A percentile compares a stretch with the other conserved stretches of the same genome.
Evolutionary conservation across 1,140 invertebrate genomes (phyloP).

Genomic region (Cotesia typhae): DNA sequence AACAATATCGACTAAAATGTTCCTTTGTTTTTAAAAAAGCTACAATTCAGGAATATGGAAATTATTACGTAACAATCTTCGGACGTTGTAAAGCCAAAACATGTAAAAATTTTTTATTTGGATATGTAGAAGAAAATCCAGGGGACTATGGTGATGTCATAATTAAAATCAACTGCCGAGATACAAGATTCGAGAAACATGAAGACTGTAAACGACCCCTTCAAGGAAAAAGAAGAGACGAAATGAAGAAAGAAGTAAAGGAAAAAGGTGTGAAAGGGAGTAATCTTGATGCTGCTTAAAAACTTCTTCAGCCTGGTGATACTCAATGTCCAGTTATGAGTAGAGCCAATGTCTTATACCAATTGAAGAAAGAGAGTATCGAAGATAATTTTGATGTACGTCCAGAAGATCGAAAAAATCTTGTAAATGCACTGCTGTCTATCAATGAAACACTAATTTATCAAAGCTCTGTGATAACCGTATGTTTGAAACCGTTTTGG

Average conservation of each 20-base stretch:
- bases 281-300: neutral
- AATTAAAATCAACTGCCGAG: neutral
- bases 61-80: neutral
- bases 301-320: neutral
- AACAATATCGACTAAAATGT: neutral
- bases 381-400: neutral
- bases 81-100: neutral
- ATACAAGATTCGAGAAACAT: neutral
- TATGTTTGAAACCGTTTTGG: neutral
- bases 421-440: neutral
- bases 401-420: neutral
- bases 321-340: neutral
- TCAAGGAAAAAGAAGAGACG: neutral
- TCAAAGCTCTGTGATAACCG: neutral
- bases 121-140: neutral
- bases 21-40: neutral
- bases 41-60: neutral
- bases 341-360: neutral
- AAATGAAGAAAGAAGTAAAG: neutral
- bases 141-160: neutral
- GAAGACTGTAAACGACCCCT: neutral
- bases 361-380: constrained; percentile 1
- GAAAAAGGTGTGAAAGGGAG: neutral
- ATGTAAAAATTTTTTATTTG: neutral
- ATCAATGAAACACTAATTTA: neutral